Percentiles rank a stretch among this genome's conserved stretches.
Conservation (phyloP, 2,797 vertebrate species). For the Anguilla anguilla region DNA sequence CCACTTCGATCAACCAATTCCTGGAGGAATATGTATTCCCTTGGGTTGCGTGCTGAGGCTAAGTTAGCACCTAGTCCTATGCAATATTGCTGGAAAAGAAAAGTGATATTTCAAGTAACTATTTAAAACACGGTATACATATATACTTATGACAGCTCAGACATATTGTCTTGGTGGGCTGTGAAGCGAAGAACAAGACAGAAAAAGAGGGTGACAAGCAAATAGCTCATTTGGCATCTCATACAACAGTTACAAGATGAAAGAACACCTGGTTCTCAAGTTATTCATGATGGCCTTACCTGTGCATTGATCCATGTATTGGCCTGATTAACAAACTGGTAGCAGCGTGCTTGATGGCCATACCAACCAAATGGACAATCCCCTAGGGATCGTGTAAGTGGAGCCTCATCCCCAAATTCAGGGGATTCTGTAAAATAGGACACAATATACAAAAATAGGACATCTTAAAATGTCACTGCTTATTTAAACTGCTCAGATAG, state of each 20-base stretch:
- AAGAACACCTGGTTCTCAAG: background rate
- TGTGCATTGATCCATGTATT: conserved; percentile 14
- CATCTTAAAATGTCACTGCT: background rate
- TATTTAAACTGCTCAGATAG: background rate
- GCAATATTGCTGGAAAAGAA: background rate
- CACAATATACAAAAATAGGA: background rate
- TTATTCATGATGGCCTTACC: background rate
- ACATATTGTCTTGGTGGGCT: too few relatives aligned
- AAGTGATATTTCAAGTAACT: background rate
- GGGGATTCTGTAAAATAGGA: background rate
- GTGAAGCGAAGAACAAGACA: too few relatives aligned
- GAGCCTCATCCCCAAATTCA: background rate
- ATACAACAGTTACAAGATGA: background rate
- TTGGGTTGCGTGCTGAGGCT: conserved; percentile 9
- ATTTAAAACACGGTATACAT: background rate
- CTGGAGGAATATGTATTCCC: conserved; percentile 17
- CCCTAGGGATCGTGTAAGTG: background rate
- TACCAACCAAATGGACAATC: conserved; percentile 4
- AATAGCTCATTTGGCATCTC: background rate
- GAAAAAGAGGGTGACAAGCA: too few relatives aligned
- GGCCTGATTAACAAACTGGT: background rate
- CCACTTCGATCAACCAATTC: background rate
- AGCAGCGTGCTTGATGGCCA: conserved; percentile 11
- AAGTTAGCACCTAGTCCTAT: conserved; percentile 8
- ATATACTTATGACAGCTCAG: too few relatives aligned